Base-by-base conservation (phyloP, 2,113 vertebrate genomes). In the Grallaria varia region DNA sequence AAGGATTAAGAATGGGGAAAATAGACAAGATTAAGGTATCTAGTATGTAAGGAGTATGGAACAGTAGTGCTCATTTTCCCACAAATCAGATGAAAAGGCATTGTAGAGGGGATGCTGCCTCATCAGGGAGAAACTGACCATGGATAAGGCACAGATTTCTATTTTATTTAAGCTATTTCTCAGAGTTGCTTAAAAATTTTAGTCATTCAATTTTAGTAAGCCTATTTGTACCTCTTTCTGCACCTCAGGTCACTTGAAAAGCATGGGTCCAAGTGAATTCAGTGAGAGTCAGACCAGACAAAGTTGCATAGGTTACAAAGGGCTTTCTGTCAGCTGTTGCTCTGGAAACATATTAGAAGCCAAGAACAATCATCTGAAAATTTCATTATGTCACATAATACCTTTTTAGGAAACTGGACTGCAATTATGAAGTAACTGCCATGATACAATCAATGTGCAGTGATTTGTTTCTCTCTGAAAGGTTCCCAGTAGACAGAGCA, bases 401-500 rank as follows among this genome's bases (percentile, higher is more conserved):
- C 2, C 8, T 84, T 84, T 66, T 75, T 47, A 81, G 37, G 30
- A 75, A 72, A 37, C 62, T 83, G 37, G 87, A 27, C 30, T 86
- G n/a, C 6, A 22, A 2, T 79, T 45, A 10, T 9, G n/a, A 84
- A 30, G 27, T 84, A 94, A 39, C 39, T 63, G 8, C 30, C 87
- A 35, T 84, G 27, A 40, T 80, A 24, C 20, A 45, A 28, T 68
- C 22, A 5, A 40, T 87, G 66, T 84, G 21, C 72, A 72, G 45
- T 84, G 62, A 79, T 87, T 76, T 66, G 24, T 92, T 91, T 86
- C 52, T 96, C 33, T 93, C 91, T 91, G 62, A 69, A 91, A 99
- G 99, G 97, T 98, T 98, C 81, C 99, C 99, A 8, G 88, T 98
- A 69, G 98, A 99, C 78, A 98, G 98, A 77, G 98, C 98, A 90